Evolutionary conservation across 1,140 invertebrate genomes (phyloP), one percentile per base, ranked within the genome.

Genomic region (Stratiolaelaps scimitus): DNA sequence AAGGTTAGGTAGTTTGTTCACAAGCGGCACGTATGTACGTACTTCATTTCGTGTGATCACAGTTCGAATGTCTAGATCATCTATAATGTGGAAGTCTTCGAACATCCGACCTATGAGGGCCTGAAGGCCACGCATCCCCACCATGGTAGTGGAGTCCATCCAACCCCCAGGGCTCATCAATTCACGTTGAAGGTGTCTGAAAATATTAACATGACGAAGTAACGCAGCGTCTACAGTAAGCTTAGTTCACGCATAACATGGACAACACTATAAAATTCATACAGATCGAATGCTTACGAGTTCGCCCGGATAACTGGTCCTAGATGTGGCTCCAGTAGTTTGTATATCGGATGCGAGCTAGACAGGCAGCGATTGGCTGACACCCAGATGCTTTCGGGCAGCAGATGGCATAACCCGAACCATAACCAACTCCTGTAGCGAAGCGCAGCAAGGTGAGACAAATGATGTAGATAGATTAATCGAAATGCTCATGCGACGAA

Each of bases 111-210:
- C 34, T 47, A 80, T 78, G 53, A 79, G 71, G 34, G 76, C 69
- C 68, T 78, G 77, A 73, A 79, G 77, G 29, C 78, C 78, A 60
- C 71, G 69, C 30, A 74, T 70, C 4, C 78, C 78, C 65, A 75
- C 71, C 17, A 76, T 78, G 77, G 78, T 80, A 17, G 77, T 76
- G 67, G 72, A 74, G 68, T 80, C 78, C 17, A 80, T 76, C 78
- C 78, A 80, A 30, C 77, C 78, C 65, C 74, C 73, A 29, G 72
- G 72, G 44, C 72, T 72, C 17, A 80, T 75, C 6, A 79, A 70
- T 65, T 77, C 72, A 60, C 44, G 40, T 70, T 64, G 43, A 69
- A 53, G 23, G 40, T 19, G 30, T 43, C 26, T 20, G 40, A 48
- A 47, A 40, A 45, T 29, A 44, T n/a, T n/a, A n/a, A n/a, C n/a